Evolutionary conservation across 2,888 invertebrate species (phyloP).

Genomic region (Dolichomitus sp.): DNA sequence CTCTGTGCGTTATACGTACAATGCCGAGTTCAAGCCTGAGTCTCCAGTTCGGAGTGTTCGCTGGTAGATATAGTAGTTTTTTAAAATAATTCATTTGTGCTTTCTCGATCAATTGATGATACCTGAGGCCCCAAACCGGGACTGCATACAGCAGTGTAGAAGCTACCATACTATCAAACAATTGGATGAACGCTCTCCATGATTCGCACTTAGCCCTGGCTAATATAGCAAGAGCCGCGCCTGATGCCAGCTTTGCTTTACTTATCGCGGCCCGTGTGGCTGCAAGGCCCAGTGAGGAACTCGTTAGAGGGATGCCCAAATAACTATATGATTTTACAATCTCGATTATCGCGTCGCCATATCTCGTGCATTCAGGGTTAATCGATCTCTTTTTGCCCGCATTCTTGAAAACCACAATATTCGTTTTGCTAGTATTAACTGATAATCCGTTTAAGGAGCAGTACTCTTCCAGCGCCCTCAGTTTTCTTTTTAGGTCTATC

Average conservation of each 20-base stretch:
- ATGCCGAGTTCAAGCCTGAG: constrained; percentile 30
- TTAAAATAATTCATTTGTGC: constrained; percentile 33
- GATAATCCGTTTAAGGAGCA: constrained; percentile 35
- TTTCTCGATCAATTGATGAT: constrained; percentile 36
- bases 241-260: constrained; percentile 26
- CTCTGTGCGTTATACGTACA: background rate
- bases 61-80: background rate
- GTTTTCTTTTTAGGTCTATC: constrained; percentile 38
- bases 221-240: background rate
- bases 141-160: constrained; percentile 37
- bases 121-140: constrained; percentile 47
- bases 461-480: constrained; percentile 32
- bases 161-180: constrained; percentile 21
- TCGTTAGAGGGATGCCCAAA: constrained; percentile 19
- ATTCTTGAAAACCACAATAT: constrained; percentile 31
- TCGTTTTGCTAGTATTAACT: constrained; percentile 28
- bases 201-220: constrained; percentile 23
- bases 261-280: constrained; percentile 17
- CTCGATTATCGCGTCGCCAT: no score
- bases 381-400: background rate
- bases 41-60: constrained; percentile 12
- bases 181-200: background rate
- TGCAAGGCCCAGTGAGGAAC: constrained; percentile 25
- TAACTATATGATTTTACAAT: constrained; percentile 24
- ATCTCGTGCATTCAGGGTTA: no score